Conservation (phyloP, 1,140 invertebrate species). For the Atta cephalotes region DNA sequence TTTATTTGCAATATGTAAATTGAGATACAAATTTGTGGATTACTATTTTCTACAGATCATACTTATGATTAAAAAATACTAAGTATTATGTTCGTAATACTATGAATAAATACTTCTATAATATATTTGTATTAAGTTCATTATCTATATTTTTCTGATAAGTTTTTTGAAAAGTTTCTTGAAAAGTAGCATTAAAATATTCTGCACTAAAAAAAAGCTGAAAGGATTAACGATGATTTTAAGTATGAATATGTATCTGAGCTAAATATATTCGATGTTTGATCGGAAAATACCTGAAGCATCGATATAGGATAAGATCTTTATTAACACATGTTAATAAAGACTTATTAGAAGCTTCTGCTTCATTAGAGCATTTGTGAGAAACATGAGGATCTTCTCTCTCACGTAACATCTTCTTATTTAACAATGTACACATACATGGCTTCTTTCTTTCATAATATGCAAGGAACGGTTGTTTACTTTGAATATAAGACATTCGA, state of each 20-base stretch:
- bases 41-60: background rate
- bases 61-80: background rate
- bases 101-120: too few species aligned
- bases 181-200: background rate
- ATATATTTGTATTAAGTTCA: background rate
- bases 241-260: conserved; percentile 23
- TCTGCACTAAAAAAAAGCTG: background rate
- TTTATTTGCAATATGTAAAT: background rate
- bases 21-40: background rate
- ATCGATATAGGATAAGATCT: conserved; percentile 3
- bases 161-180: background rate
- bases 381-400: background rate
- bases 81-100: background rate
- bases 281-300: background rate
- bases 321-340: conserved; percentile 36
- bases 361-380: conserved; percentile 34
- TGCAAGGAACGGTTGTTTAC: background rate
- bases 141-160: too few species aligned
- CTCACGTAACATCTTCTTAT: background rate
- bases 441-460: background rate
- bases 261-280: background rate
- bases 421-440: background rate
- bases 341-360: background rate
- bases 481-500: background rate
- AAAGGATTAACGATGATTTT: background rate